Evolutionary conservation across 2,113 vertebrate species (phyloP).

Genomic region (Odocoileus virginianus): DNA sequence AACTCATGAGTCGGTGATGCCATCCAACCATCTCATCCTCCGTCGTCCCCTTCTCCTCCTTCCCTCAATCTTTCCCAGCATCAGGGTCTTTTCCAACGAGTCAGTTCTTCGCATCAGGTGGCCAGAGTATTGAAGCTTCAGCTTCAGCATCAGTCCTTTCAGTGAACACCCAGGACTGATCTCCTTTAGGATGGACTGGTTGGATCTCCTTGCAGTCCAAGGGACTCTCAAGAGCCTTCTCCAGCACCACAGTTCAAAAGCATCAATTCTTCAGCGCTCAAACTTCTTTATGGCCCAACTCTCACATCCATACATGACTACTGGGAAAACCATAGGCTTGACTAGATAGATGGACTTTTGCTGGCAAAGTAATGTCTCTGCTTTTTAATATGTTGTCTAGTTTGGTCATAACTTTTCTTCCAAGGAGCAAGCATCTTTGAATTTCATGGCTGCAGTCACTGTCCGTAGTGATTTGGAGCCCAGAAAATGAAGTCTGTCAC

Average conservation of each 20-base stretch:
- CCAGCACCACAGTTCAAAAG: neutral
- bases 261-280: neutral
- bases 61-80: neutral
- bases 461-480: neutral
- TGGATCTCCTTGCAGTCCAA: neutral
- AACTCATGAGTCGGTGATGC: accelerated
- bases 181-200: neutral
- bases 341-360: neutral
- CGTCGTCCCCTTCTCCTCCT: accelerated
- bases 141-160: neutral
- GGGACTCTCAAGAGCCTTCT: neutral
- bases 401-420: neutral
- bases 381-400: neutral
- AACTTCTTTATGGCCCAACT: neutral
- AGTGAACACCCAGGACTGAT: neutral
- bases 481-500: neutral
- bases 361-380: neutral
- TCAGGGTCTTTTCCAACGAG: neutral
- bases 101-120: accelerated
- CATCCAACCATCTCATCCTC: neutral
- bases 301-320: neutral
- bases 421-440: neutral
- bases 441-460: neutral
- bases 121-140: neutral
- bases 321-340: neutral